phyloP scores from a whole-genome alignment of 1,140 invertebrate species.

The Nomia melanderi region DNA sequence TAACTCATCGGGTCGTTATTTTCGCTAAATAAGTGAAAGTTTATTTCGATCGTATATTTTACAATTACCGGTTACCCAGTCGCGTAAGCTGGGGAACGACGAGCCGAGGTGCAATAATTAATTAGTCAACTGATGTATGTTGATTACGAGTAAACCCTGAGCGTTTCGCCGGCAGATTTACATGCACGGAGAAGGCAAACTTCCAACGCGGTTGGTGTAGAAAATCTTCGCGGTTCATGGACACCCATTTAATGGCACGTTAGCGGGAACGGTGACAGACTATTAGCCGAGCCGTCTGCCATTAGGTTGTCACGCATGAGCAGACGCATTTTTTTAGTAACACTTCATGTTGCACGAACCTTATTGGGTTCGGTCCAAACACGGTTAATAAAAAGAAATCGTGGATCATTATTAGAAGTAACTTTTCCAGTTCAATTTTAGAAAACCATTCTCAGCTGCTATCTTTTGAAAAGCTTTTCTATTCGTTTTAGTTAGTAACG shows the following conservation, averaged over 20 bases:
- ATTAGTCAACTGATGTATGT: slow-evolving; percentile 11
- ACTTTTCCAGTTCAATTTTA: no score
- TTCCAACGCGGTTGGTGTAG: not conserved
- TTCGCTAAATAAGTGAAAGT: not conserved
- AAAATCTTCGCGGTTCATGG: slow-evolving; percentile 18
- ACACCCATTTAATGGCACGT: slow-evolving; percentile 51
- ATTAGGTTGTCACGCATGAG: not conserved
- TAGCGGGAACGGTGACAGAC: slow-evolving; percentile 45
- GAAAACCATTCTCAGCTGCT: no score
- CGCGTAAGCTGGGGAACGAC: no score
- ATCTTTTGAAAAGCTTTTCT: no score
- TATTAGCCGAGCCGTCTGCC: slow-evolving; percentile 57
- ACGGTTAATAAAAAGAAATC: no score
- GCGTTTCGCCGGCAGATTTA: not conserved
- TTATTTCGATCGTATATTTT: slow-evolving; percentile 17
- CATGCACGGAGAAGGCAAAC: not conserved
- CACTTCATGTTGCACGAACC: no score
- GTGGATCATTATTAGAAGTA: no score
- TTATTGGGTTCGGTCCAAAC: no score
- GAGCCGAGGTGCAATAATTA: not conserved
- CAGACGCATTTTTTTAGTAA: no score
- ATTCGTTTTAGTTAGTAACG: no score
- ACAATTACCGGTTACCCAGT: slow-evolving; percentile 22
- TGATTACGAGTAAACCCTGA: not conserved
- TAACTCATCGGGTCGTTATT: not conserved